phyloP scores from a whole-genome alignment of 2,797 vertebrate genomes.

The Sternotherus odoratus region DNA sequence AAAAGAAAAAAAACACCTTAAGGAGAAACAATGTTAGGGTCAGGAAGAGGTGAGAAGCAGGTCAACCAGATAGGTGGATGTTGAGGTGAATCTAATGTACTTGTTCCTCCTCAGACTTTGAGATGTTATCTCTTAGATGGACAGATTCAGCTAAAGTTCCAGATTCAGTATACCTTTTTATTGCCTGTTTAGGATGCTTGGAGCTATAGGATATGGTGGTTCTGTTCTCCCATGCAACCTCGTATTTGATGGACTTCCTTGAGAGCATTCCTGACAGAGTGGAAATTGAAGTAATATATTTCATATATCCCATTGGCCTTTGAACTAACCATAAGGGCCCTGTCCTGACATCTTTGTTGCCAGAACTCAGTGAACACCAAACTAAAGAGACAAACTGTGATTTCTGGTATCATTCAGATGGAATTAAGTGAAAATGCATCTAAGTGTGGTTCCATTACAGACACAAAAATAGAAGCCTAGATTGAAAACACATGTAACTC shows the following conservation, averaged over 20 bases:
- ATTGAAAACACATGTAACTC: background rate
- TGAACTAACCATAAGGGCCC: background rate
- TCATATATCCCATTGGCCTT: background rate
- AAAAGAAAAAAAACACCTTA: background rate
- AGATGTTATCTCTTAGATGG: background rate
- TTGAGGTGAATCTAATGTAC: background rate
- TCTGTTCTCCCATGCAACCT: background rate
- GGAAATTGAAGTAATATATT: slow-evolving; percentile 17
- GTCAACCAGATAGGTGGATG: background rate
- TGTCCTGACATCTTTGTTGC: slow-evolving; percentile 3
- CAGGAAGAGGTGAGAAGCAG: background rate
- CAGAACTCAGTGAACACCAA: slow-evolving; percentile 16
- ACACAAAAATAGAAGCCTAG: background rate
- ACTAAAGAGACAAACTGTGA: background rate
- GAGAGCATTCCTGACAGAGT: slow-evolving; percentile 10
- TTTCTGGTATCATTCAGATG: background rate
- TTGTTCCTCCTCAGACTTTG: background rate
- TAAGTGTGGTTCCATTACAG: background rate
- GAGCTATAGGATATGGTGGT: background rate
- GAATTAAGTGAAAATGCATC: background rate
- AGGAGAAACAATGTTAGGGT: background rate
- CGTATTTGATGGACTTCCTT: background rate
- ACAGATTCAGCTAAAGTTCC: background rate
- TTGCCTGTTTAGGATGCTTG: background rate
- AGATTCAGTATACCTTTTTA: background rate